A percentile compares a stretch with the other conserved stretches of the same genome.
phyloP scores from a whole-genome alignment of 2,888 invertebrate genomes.

The Nesidiocoris tenuis region DNA sequence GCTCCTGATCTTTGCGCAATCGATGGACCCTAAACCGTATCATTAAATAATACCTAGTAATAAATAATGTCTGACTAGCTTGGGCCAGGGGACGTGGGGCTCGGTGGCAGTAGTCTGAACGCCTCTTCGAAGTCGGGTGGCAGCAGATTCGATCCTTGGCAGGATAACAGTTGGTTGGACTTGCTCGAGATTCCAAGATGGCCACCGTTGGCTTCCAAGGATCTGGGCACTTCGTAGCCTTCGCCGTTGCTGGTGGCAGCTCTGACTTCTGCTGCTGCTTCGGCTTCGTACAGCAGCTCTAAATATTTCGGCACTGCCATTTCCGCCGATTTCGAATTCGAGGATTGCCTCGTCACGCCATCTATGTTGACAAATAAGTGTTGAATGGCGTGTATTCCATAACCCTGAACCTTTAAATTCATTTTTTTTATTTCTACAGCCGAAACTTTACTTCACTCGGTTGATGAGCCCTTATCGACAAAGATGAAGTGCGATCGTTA shows the following conservation, averaged over 20 bases:
- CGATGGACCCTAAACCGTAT: no score
- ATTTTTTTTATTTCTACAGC: no score
- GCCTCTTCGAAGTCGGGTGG: constrained; percentile 26
- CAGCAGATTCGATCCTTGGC: not conserved
- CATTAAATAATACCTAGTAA: no score
- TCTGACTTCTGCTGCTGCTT: not conserved
- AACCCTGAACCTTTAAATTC: not conserved
- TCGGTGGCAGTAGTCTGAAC: constrained; percentile 28
- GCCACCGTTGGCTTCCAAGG: constrained; percentile 10
- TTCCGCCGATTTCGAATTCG: constrained; percentile 1
- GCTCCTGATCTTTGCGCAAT: no score
- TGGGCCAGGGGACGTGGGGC: constrained; percentile 34
- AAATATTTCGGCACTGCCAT: constrained; percentile 62
- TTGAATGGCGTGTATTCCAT: not conserved
- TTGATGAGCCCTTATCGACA: no score
- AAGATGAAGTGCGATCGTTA: no score
- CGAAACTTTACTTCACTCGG: no score
- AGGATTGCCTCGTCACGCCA: constrained; percentile 6
- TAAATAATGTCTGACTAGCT: constrained; percentile 2
- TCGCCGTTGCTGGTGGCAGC: not conserved
- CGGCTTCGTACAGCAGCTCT: constrained; percentile 64
- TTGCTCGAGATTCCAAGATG: not conserved
- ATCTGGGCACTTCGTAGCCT: constrained; percentile 45
- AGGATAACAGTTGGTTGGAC: not conserved
- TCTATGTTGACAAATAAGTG: no score